These are phyloP conservation scores for Lemur catta DNA, from an alignment of 2,797 vertebrate genomes.

Conservation along the genomic window DNA sequence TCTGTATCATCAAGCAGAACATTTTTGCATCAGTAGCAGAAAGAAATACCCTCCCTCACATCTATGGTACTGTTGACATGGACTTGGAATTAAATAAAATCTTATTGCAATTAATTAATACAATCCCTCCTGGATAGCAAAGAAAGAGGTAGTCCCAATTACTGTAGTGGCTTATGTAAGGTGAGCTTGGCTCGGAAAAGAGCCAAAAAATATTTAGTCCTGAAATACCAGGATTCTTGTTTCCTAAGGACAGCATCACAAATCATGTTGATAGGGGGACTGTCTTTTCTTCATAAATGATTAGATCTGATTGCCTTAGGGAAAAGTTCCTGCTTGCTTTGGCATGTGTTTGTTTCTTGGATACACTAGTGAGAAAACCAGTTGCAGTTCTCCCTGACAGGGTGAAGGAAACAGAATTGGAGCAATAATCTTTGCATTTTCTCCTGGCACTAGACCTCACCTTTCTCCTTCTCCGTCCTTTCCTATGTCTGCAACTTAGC, in stretches of 20 bases:
- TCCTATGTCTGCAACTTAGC: neutral
- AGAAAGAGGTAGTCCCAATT: neutral
- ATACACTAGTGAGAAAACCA: neutral
- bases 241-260: neutral
- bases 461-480: neutral
- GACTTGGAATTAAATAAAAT: neutral
- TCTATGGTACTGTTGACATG: neutral
- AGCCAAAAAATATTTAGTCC: neutral
- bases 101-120: neutral
- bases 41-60: neutral
- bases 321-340: neutral
- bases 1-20: neutral
- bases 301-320: neutral
- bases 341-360: neutral
- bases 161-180: neutral
- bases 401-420: neutral
- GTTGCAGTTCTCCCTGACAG: neutral
- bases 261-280: neutral
- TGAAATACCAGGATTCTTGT: neutral
- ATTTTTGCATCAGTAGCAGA: neutral
- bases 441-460: neutral
- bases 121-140: neutral
- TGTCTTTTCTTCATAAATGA: neutral
- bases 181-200: neutral
- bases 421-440: neutral